Base-by-base conservation (phyloP, 2,888 invertebrate genomes). In the Acronicta leporina region DNA sequence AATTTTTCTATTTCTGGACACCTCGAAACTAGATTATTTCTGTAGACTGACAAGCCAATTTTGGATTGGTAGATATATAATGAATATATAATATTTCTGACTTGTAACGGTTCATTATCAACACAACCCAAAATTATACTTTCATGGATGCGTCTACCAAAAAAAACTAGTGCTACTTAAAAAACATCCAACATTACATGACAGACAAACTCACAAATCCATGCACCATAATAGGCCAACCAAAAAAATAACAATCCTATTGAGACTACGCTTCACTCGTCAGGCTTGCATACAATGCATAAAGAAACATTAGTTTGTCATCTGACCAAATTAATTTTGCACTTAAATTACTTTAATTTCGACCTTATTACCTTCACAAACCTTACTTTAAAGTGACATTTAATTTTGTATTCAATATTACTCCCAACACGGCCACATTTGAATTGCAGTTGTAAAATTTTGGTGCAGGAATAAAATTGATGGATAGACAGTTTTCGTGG, bases 211-310 rank as follows among this genome's bases (percentile, higher is more conserved):
- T 61, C 63, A 80, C 79, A 79, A 79, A 79, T 77, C 73, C 53
- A 27, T 72, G 65, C 63, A 65, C 75, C 75, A 74, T 77, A 83
- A 77, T 74, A 74, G 78, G 74, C 55, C 76, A 77, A 71, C 77
- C 79, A 69, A 84, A 83, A 78, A 75, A 76, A 73, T 58, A 66
- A 79, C 77, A 76, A 74, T 69, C 72, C 61, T 72, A 76, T 75
- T 77, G 67, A 63, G 59, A 68, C 63, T 60, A 44, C 20, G 64
- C 80, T 72, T 66, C 66, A 68, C 59, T 75, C 73, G 63, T 67
- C 80, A 77, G 55, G 58, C 69, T 52, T 85, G 85, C 85, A 87
- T 86, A 87, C 86, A 87, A 87, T 87, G 80, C 81, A 75, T 79
- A 75, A 75, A 70, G 71, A 77, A 66, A 81, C 70, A 79, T 77